These are phyloP conservation scores for Volucella inanis DNA, from an alignment of 2,888 invertebrate genomes.

Conservation along the genomic window DNA sequence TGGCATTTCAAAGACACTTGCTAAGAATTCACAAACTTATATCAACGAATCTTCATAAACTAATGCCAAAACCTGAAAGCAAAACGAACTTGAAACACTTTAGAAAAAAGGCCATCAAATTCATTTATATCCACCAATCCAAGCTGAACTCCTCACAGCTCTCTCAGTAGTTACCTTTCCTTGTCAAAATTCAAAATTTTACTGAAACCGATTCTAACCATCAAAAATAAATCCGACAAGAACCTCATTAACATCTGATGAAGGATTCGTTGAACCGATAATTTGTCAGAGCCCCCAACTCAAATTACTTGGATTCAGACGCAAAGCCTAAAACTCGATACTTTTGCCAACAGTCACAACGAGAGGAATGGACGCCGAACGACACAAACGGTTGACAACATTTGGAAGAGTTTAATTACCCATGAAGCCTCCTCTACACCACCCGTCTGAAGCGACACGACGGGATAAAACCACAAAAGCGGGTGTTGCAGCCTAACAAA, in stretches of 20 bases:
- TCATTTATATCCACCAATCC: neutral
- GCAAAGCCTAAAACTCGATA: conserved; percentile 68
- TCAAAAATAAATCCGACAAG: conserved; percentile 35
- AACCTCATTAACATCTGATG: conserved; percentile 67
- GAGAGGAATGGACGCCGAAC: conserved; percentile 19
- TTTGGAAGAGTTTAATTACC: conserved; percentile 71
- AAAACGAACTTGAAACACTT: neutral
- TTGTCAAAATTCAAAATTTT: neutral
- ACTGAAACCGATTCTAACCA: conserved; percentile 16
- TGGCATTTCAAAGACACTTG: too few species aligned
- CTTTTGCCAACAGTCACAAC: conserved; percentile 51
- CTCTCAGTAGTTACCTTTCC: too few species aligned
- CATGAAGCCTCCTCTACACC: conserved; percentile 33
- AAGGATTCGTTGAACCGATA: conserved; percentile 73
- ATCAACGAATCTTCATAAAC: too few species aligned
- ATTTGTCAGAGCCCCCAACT: conserved; percentile 56
- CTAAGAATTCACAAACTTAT: too few species aligned
- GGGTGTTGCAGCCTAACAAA: conserved; percentile 48
- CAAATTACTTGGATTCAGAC: conserved; percentile 66
- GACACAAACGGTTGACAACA: conserved; percentile 24
- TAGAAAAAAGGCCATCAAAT: neutral
- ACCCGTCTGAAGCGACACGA: neutral
- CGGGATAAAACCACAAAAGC: neutral
- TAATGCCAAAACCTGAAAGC: too few species aligned
- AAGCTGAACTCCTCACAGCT: neutral